Evolutionary conservation across 2,888 invertebrate species (phyloP).

Genomic region (Stenotaenia linearis): DNA sequence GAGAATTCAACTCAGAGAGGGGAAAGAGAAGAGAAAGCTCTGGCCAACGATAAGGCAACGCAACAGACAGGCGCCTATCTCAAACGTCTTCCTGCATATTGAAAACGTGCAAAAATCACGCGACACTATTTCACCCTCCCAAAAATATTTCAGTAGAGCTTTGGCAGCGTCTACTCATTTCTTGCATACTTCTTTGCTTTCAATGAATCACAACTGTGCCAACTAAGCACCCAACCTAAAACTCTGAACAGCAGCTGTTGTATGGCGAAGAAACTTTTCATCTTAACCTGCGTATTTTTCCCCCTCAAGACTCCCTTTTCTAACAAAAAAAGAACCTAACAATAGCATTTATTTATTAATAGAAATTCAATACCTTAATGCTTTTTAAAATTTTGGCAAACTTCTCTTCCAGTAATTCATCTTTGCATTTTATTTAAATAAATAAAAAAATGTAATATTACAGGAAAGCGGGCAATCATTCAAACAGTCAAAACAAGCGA

Average conservation of each 20-base stretch:
- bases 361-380: background rate
- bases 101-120: conserved; percentile 17
- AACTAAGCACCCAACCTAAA: conserved; percentile 21
- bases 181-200: background rate
- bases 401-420: no score
- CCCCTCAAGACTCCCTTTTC: background rate
- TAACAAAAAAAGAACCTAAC: background rate
- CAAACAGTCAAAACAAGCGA: conserved; percentile 12
- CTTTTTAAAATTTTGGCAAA: no score
- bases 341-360: background rate
- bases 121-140: background rate
- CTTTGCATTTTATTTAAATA: background rate
- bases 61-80: conserved; percentile 24
- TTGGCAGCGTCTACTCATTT: conserved; percentile 12
- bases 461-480: background rate
- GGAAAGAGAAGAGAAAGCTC: background rate
- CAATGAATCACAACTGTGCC: conserved; percentile 26
- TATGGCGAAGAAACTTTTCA: conserved; percentile 10
- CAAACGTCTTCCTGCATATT: conserved; percentile 32
- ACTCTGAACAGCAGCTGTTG: conserved; percentile 13
- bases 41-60: conserved; percentile 26
- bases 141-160: background rate
- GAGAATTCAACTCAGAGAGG: background rate
- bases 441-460: background rate
- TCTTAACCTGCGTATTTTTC: background rate